phyloP scores from a whole-genome alignment of 2,113 vertebrate genomes.

The Calypte anna region DNA sequence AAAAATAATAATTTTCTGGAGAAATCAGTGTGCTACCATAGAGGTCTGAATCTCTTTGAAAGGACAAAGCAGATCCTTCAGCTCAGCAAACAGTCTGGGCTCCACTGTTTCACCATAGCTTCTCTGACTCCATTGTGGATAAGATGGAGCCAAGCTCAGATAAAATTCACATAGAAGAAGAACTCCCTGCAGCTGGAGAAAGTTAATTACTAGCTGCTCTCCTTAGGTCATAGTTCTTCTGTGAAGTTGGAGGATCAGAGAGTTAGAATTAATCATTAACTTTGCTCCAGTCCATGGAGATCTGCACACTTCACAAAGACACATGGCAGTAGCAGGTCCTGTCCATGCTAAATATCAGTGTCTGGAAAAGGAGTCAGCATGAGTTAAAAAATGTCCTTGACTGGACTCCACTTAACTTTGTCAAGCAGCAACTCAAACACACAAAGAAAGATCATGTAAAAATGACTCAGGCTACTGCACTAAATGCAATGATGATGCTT shows the following conservation, averaged over 20 bases:
- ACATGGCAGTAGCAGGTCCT: neutral
- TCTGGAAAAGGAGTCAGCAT: neutral
- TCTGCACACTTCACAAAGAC: neutral
- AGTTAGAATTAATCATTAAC: neutral
- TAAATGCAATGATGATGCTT: neutral
- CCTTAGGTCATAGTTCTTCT: neutral
- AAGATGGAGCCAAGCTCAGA: neutral
- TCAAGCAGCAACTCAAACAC: neutral
- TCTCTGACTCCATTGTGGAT: neutral
- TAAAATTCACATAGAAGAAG: neutral
- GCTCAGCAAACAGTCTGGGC: neutral
- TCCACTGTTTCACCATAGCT: neutral
- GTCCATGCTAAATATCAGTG: neutral
- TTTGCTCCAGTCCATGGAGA: neutral
- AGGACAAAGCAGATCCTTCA: neutral
- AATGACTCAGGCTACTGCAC: neutral
- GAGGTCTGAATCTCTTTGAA: neutral
- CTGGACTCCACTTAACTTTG: neutral
- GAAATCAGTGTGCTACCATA: neutral
- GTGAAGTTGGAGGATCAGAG: neutral
- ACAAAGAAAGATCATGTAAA: neutral
- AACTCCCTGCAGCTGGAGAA: neutral
- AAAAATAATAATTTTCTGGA: neutral
- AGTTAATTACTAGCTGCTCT: neutral
- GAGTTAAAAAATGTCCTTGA: neutral